These are phyloP conservation scores for Parelbella ahira DNA, from an alignment of 2,888 invertebrate species.

Conservation along the genomic window DNA sequence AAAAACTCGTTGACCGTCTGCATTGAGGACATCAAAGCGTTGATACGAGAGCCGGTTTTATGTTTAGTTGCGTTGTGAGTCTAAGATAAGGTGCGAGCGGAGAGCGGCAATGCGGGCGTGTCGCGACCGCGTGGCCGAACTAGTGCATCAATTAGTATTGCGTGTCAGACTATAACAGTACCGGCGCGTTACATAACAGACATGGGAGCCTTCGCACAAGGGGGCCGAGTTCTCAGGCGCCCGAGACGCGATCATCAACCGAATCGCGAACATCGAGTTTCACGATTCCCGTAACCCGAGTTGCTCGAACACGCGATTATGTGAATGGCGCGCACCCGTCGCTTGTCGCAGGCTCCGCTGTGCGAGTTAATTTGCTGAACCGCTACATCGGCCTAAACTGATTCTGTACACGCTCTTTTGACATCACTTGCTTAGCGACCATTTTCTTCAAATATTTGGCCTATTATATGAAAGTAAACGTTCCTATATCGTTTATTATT, in stretches of 20 bases:
- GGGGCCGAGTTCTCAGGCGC: constrained; percentile 46
- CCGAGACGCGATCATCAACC: constrained; percentile 44
- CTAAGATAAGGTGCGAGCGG: no score
- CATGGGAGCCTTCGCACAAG: constrained; percentile 63
- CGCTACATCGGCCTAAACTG: constrained; percentile 33
- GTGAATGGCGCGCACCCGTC: constrained; percentile 41
- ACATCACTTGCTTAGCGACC: no score
- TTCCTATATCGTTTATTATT: no score
- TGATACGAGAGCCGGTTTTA: constrained; percentile 57
- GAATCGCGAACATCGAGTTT: constrained; percentile 49
- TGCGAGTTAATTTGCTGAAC: constrained; percentile 32
- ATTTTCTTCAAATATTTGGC: no score
- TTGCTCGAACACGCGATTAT: constrained; percentile 49
- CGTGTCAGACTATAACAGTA: constrained; percentile 67
- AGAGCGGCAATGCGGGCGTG: no score
- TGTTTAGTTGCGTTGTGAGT: constrained; percentile 42
- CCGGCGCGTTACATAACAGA: constrained; percentile 60
- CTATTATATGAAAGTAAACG: no score
- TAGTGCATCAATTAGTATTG: constrained; percentile 55
- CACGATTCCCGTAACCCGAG: constrained; percentile 57
- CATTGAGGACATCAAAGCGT: constrained; percentile 41
- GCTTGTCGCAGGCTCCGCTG: constrained; percentile 30
- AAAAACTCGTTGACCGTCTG: constrained; percentile 44
- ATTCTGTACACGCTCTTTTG: constrained; percentile 6
- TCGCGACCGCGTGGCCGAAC: constrained; percentile 30